Conservation (phyloP, 2,113 vertebrate genomes). For the Myrmecobius fasciatus region DNA sequence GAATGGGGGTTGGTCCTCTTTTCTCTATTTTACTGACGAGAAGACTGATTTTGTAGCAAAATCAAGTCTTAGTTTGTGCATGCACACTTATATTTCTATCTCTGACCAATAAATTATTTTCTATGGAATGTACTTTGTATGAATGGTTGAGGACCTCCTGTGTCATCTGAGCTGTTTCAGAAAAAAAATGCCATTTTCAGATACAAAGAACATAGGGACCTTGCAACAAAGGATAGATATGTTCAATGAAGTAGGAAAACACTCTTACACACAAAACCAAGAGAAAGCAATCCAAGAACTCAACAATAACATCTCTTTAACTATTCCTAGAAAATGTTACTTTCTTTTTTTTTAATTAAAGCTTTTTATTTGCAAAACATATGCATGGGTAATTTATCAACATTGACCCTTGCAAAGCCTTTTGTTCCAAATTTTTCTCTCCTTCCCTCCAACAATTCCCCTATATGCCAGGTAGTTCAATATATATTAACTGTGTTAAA, state of each 20-base stretch:
- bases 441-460: too few relatives aligned
- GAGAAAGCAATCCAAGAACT: not conserved
- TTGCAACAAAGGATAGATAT: not conserved
- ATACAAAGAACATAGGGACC: not conserved
- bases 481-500: too few relatives aligned
- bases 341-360: too few relatives aligned
- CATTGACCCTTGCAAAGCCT: too few relatives aligned
- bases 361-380: too few relatives aligned
- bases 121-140: not conserved
- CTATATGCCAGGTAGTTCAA: too few relatives aligned
- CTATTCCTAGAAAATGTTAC: not conserved
- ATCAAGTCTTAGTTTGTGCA: not conserved
- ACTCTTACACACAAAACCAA: not conserved
- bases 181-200: not conserved
- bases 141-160: not conserved
- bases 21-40: not conserved
- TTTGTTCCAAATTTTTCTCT: too few relatives aligned
- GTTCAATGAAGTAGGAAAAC: not conserved
- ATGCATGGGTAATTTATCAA: too few relatives aligned
- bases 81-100: not conserved
- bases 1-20: not conserved
- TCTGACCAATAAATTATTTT: not conserved
- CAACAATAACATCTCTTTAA: not conserved
- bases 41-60: not conserved
- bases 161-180: not conserved